Conservation (phyloP, 2,888 invertebrate genomes). For the Drosophila subquinaria region DNA sequence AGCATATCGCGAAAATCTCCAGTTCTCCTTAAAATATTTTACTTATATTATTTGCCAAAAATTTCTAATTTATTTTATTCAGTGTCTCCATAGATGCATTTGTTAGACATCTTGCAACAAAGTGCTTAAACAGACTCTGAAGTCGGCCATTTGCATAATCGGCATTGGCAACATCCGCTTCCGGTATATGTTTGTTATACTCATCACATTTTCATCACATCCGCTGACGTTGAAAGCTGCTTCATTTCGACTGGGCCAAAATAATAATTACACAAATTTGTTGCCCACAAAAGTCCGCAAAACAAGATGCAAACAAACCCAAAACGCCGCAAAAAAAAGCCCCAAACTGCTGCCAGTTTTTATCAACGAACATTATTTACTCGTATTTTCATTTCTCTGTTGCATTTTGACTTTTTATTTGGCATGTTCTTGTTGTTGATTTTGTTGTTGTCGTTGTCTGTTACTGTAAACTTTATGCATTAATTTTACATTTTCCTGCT, state of each 20-base stretch:
- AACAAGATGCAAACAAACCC: constrained; percentile 21
- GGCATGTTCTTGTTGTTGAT: constrained; percentile 56
- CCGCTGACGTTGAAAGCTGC: constrained; percentile 30
- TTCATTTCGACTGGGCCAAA: constrained; percentile 13
- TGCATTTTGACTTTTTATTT: constrained; percentile 55
- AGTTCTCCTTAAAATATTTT: neutral
- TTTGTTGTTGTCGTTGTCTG: constrained; percentile 49
- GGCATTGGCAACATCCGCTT: constrained; percentile 58
- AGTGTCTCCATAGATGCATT: neutral
- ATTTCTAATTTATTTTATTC: neutral
- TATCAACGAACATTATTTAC: constrained; percentile 76
- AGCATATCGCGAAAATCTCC: neutral
- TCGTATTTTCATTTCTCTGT: constrained; percentile 58
- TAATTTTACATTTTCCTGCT: constrained; percentile 78
- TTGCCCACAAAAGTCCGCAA: constrained; percentile 23
- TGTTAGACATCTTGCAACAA: neutral
- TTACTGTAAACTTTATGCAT: constrained; percentile 80
- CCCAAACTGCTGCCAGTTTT: constrained; percentile 53
- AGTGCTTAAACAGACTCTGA: neutral
- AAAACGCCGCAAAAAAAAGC: constrained; percentile 30
- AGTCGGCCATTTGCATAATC: constrained; percentile 58
- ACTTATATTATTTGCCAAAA: neutral
- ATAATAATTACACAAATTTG: constrained; percentile 66
- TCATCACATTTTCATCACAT: constrained; percentile 63
- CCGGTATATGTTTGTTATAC: constrained; percentile 39